Evolutionary conservation across 2,888 invertebrate genomes (phyloP), one percentile per base, ranked within the genome.

Genomic region (Tenthredo distinguenda): DNA sequence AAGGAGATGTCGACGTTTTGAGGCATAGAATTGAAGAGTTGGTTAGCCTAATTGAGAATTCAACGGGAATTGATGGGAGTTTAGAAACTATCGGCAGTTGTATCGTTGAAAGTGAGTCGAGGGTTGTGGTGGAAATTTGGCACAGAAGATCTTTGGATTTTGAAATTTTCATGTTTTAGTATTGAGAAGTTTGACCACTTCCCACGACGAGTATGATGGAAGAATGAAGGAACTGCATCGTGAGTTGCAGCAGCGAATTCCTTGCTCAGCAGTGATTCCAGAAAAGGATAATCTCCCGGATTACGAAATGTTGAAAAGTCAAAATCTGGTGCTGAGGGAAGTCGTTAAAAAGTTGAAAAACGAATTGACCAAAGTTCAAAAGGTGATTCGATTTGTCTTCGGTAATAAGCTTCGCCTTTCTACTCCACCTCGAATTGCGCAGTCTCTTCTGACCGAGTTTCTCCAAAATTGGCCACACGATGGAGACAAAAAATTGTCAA

Each of bases 311-410:
- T 86, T 91, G 65, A 88, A 87, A 79, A 65, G 87, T 50, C 91
- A 91, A 86, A 91, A 91, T 88, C 87, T 88, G 15, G 90, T 90
- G 71, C 85, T 91, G 15, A 87, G 87, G 18, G 87, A 91, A 47
- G 84, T 90, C 31, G 87, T 90, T 40, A 90, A 89, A 86, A 89
- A 86, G 77, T 88, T 90, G 12, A 90, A 89, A 84, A 87, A 87
- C n/a, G 43, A 74, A 74, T 74, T 43, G 74, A 43, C 43, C 21
- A 43, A 43, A 74, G 43, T 43, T 74, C 40, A 43, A 43, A 74
- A 40, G 74, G 74, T 74, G 43, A 74, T 74, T 74, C 40, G 74
- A 43, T 74, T 43, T 21, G 26, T 43, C 21, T 74, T 71, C 37
- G 55, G 68, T 68, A 68, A 68, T 68, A 34, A 68, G 34, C 31